Conservation (phyloP, 2,113 vertebrate species). For the Crotalus helleri region DNA sequence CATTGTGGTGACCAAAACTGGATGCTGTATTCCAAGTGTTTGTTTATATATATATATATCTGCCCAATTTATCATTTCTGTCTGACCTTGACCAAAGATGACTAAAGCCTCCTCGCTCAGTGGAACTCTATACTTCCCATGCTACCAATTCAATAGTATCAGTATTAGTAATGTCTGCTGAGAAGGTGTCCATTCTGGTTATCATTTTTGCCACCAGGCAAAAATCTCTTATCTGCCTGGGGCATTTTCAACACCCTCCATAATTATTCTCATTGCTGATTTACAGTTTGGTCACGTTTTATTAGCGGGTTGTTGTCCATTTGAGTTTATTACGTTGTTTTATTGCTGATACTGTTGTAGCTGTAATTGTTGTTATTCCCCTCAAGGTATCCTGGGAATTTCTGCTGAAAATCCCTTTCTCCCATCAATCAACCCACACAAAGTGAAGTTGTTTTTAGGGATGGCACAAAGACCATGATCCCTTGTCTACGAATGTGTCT, state of each 20-base stretch:
- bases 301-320: not conserved
- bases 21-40: not conserved
- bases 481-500: not conserved
- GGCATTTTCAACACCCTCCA: not conserved
- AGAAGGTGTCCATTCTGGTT: not conserved
- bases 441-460: not conserved
- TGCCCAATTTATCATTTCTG: not conserved
- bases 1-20: no score
- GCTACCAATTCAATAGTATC: not conserved
- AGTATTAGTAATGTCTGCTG: not conserved
- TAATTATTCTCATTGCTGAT: not conserved
- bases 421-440: not conserved
- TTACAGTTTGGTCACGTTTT: not conserved
- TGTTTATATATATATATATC: not conserved
- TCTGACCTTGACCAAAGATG: not conserved
- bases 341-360: not conserved
- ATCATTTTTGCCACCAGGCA: not conserved
- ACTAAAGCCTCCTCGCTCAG: not conserved
- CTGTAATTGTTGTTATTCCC: not conserved
- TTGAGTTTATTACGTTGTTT: not conserved
- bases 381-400: not conserved
- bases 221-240: not conserved
- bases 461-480: not conserved
- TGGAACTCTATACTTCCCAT: not conserved
- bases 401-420: not conserved